Percentiles rank a stretch among this genome's conserved stretches.
Evolutionary conservation across 2,113 vertebrate genomes (phyloP).

Genomic region (Paratilapia polleni): DNA sequence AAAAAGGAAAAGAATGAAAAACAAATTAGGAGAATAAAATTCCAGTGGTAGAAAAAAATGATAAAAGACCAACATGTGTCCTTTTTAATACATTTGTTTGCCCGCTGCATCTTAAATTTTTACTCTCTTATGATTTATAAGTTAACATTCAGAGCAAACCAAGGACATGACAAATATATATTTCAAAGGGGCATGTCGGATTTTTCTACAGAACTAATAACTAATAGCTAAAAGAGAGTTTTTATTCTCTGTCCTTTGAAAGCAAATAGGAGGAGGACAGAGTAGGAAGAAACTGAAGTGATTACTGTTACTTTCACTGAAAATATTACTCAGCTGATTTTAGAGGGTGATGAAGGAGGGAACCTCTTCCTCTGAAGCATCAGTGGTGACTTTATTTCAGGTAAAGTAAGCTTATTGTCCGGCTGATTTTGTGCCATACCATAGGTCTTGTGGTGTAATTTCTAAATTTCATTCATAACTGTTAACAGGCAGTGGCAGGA

Average conservation of each 20-base stretch:
- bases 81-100: neutral
- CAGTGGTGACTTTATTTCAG: neutral
- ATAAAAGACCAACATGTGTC: neutral
- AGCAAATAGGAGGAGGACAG: neutral
- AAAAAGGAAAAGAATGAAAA: neutral
- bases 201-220: neutral
- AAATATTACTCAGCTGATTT: neutral
- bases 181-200: neutral
- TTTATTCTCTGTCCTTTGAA: neutral
- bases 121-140: fast-evolving
- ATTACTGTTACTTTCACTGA: neutral
- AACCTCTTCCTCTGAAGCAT: neutral
- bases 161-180: neutral
- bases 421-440: neutral
- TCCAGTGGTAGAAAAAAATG: neutral
- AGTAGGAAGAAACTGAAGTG: neutral
- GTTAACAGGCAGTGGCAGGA: too few relatives aligned
- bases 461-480: neutral
- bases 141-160: neutral
- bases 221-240: neutral
- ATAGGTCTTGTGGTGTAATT: neutral
- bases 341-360: neutral
- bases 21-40: neutral
- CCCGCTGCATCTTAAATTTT: neutral
- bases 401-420: neutral